Percentiles rank a stretch among this genome's conserved stretches.
phyloP scores from a whole-genome alignment of 1,140 invertebrate species.

The Rhagoletis zephyria region DNA sequence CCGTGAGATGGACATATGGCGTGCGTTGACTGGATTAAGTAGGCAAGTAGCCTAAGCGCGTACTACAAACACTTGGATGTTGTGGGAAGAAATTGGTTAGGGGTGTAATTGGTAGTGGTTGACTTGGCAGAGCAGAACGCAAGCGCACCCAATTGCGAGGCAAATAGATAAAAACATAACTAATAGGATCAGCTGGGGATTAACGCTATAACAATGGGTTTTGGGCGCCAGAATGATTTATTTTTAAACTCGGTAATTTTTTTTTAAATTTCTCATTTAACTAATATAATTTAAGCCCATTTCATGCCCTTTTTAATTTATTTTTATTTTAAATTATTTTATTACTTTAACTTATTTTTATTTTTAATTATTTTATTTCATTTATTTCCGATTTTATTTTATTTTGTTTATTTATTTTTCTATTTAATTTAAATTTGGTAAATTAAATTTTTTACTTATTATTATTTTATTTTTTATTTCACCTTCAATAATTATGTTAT shows the following conservation, averaged over 20 bases:
- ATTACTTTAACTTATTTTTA: not conserved
- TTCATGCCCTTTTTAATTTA: not conserved
- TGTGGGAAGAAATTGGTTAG: not conserved
- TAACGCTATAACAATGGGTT: not conserved
- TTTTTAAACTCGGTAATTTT: not conserved
- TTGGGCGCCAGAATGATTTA: not conserved
- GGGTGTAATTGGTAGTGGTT: not conserved
- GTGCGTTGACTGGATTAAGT: slow-evolving; percentile 23
- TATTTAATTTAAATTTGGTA: not conserved
- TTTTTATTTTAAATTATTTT: not conserved
- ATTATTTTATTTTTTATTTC: not conserved
- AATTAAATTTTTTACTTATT: not conserved
- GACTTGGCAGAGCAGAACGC: not conserved
- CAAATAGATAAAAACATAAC: slow-evolving; percentile 36
- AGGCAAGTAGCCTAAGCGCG: not conserved
- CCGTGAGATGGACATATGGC: not conserved
- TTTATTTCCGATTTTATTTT: not conserved
- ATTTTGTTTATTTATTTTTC: not conserved
- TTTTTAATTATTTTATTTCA: not conserved
- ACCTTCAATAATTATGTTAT: not conserved
- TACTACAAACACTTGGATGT: not conserved
- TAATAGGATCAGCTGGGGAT: slow-evolving; percentile 34
- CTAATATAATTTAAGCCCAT: not conserved
- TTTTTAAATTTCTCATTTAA: not conserved
- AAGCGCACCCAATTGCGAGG: not conserved